Percentiles rank a stretch among this genome's conserved stretches.
phyloP scores from a whole-genome alignment of 2,888 invertebrate species.

The Pseudococcus jackbeardsleyi region DNA sequence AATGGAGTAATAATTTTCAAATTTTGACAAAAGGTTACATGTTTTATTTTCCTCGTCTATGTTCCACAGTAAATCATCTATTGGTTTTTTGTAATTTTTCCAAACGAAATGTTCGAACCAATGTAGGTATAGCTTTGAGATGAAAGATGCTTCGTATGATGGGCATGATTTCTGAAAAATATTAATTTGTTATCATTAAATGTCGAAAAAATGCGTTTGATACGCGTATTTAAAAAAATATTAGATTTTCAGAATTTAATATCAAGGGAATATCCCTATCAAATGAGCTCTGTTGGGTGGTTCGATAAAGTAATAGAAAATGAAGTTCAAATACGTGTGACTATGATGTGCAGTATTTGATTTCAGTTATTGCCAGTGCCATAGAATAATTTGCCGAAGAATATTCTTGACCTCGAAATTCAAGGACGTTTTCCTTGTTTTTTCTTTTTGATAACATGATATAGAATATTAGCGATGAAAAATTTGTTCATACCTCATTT shows the following conservation, averaged over 20 bases:
- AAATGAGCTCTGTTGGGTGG: no score
- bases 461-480: not conserved
- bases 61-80: conserved; percentile 88
- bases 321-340: no score
- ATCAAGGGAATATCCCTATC: no score
- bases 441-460: not conserved
- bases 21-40: conserved; percentile 82
- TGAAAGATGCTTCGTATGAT: conserved; percentile 86
- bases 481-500: not conserved
- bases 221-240: no score
- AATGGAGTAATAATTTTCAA: conserved; percentile 79
- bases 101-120: conserved; percentile 93
- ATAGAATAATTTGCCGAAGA: not conserved
- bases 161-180: conserved; percentile 84
- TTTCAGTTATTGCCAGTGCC: not conserved
- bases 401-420: not conserved
- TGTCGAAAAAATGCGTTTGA: no score
- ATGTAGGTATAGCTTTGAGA: conserved; percentile 86
- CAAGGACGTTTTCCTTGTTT: not conserved
- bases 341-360: no score
- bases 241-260: no score
- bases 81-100: conserved; percentile 85
- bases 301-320: not conserved
- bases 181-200: no score
- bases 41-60: conserved; percentile 88